Conservation (phyloP, 2,888 invertebrate genomes). For the Eumacrocentrus americanus region DNA sequence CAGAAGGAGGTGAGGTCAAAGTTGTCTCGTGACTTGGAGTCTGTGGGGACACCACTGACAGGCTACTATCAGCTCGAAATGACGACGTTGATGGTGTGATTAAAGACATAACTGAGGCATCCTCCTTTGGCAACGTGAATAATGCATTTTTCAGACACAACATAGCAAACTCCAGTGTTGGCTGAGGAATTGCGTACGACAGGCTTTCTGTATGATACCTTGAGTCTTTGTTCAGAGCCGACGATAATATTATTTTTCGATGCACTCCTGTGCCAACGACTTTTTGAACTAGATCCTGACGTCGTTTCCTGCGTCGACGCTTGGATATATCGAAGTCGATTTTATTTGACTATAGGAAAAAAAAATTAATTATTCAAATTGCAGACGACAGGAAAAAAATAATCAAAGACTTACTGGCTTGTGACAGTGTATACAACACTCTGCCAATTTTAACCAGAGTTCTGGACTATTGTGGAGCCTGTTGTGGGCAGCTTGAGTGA, state of each 20-base stretch:
- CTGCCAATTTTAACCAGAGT: conserved; percentile 91
- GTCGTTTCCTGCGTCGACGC: conserved; percentile 47
- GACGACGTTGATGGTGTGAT: conserved; percentile 23
- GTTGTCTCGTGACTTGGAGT: conserved; percentile 40
- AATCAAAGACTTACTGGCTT: conserved; percentile 64
- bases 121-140: conserved; percentile 67
- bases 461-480: conserved; percentile 87
- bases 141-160: conserved; percentile 87
- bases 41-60: conserved; percentile 44
- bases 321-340: conserved; percentile 68
- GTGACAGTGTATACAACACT: conserved; percentile 82
- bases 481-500: conserved; percentile 79
- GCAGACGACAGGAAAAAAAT: not conserved
- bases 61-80: conserved; percentile 17
- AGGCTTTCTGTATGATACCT: conserved; percentile 69
- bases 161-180: conserved; percentile 88
- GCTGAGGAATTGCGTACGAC: conserved; percentile 84
- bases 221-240: conserved; percentile 64
- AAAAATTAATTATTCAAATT: not conserved
- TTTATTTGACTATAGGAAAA: conserved; percentile 67
- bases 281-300: conserved; percentile 68
- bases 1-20: conserved; percentile 23
- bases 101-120: conserved; percentile 42
- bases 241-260: conserved; percentile 69
- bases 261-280: conserved; percentile 68